Base-by-base conservation (phyloP, 2,888 invertebrate species). In the Drosophila antonietae region DNA sequence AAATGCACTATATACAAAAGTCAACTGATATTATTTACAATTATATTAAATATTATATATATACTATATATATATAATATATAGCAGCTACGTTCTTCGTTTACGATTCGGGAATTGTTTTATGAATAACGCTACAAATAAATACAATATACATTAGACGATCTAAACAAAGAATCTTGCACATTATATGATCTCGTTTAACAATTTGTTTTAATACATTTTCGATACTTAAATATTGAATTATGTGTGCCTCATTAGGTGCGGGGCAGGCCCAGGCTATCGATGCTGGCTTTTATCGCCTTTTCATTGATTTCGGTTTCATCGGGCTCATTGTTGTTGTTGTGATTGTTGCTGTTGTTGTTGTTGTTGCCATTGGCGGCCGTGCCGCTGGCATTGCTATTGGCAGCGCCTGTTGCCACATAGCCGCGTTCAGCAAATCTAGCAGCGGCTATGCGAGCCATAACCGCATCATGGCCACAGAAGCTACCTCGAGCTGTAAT, bases 21-120 rank as follows among this genome's bases (percentile, higher is more conserved):
- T 74, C 63, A 76, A 70, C 66, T 80, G 66, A 80, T 70, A 80
- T 75, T 79, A 79, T 80, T 79, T 76, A 74, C 79, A 79, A n/a
- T 33, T 33, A 31, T 8, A 43, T 15, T 23, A 47, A n/a, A 47
- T 28, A 28, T 47, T 47, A 47, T 28, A 47, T 28, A 31, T 28
- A 31, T 47, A 31, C n/a, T 47, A 28, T 28, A 47, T 47, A 31
- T n/a, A 47, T 47, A 47, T 35, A 39, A 47, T 28, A 39, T 49
- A 65, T 37, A 65, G 46, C 44, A 44, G 59, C 51, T 74, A 44
- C 44, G 35, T 47, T 35, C 39, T 18, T 14, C 15, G 39, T 39
- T 31, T 46, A 14, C 51, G 33, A 23, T 15, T 18, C 35, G 23
- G 51, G n/a, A 8, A 52, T 46, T 39, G 8, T 68, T 52, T 44